phyloP scores from a whole-genome alignment of 2,113 vertebrate species.

The Varanus salvator region DNA sequence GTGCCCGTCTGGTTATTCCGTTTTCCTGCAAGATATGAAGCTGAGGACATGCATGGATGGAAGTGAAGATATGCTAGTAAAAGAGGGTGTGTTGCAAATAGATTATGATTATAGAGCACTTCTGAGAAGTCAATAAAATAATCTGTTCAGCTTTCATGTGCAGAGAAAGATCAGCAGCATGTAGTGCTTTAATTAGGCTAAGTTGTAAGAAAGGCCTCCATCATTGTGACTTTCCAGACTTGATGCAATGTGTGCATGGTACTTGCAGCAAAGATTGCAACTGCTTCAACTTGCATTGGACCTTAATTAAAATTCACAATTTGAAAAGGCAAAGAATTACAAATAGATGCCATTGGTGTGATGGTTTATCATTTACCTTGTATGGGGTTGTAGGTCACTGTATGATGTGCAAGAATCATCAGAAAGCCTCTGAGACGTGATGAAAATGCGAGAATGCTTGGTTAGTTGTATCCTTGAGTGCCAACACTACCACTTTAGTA shows the following conservation, averaged over 20 bases:
- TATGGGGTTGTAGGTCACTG: not conserved
- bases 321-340: not conserved
- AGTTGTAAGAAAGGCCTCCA: not conserved
- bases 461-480: not conserved
- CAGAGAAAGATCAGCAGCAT: not conserved
- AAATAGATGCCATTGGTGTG: not conserved
- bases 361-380: not conserved
- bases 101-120: no score
- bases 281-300: not conserved
- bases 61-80: not conserved
- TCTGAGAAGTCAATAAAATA: no score
- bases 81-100: not conserved
- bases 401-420: not conserved
- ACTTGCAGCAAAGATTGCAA: not conserved
- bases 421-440: no score
- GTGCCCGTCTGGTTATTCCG: not conserved
- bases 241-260: rapidly evolving
- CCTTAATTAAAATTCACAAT: not conserved
- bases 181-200: not conserved
- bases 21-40: not conserved
- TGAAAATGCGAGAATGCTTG: not conserved
- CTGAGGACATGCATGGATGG: not conserved
- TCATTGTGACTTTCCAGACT: not conserved
- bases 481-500: not conserved
- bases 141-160: not conserved